Base-by-base conservation (phyloP, 2,113 vertebrate species). In the Anser cygnoides region DNA sequence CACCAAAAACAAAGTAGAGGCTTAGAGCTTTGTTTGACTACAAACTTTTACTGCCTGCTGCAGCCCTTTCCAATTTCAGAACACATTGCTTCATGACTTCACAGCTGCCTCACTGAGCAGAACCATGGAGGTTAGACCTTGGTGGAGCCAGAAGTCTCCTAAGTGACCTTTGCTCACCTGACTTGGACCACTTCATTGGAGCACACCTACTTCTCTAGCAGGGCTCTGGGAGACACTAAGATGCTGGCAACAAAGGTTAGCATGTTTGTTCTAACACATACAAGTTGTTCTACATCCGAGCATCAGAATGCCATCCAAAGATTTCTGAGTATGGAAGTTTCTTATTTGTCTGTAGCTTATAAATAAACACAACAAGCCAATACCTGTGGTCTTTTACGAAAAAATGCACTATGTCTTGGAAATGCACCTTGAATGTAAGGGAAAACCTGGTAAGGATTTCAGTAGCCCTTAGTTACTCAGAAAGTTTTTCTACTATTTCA, bases 21-120 rank as follows among this genome's bases (percentile, higher is more conserved):
- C 62, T 95, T 76, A 84, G 31, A 76, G 81, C 31, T 76, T 82
- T 93, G 76, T 92, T 87, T 91, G 72, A 71, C 78, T 94, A 73
- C 89, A 68, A 87, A 89, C 20, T 91, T 97, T 97, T 94, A 96
- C 52, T 95, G 87, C 81, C 46, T 77, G 57, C 78, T 89, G 72
- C 92, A 94, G 80, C 55, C 63, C 59, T 81, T 95, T 93, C 46
- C 81, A 91, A 87, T 92, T 96, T 82, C 71, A 67, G 73, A 92
- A 91, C 66, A 87, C n/a, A 86, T 65, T 92, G 66, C 41, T 84
- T 84, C 90, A 55, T 16, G 73, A 49, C 85, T 88, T 78, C 71
- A 54, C 77, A 82, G 77, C 46, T 84, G 74, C 80, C 76, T 87
- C 67, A n/a, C 62, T 35, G 68, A 74, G 79, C 76, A 88, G 61